Evolutionary conservation across 2,888 invertebrate species (phyloP).

Genomic region (Drosophila kuntzei): DNA sequence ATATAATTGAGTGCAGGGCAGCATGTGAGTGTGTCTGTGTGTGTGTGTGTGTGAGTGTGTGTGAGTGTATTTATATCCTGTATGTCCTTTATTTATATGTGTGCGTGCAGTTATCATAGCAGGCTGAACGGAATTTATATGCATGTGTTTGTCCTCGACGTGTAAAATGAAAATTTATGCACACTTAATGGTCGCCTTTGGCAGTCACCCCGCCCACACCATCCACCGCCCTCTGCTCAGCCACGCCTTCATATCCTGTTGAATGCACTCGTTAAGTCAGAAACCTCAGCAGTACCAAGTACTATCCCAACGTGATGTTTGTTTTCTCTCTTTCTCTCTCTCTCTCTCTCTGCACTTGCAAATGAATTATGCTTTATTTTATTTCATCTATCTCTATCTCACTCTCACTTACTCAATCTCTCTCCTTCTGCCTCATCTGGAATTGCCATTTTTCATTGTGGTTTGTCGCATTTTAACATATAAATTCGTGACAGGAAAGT

Average conservation of each 20-base stretch:
- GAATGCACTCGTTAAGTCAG: conserved; percentile 60
- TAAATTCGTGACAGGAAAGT: conserved; percentile 59
- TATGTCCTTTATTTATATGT: conserved; percentile 1
- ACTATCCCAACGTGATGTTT: conserved; percentile 14
- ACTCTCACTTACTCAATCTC: background rate
- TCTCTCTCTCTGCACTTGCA: conserved; percentile 17
- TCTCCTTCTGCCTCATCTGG: conserved; percentile 9
- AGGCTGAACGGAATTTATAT: conserved; percentile 49
- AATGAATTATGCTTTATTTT: conserved; percentile 65
- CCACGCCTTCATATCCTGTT: conserved; percentile 58
- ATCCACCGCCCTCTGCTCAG: background rate
- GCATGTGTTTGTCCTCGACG: conserved; percentile 53
- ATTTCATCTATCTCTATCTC: conserved; percentile 24
- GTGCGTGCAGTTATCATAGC: conserved; percentile 41
- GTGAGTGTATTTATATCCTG: conserved; percentile 7
- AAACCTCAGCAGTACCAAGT: conserved; percentile 31
- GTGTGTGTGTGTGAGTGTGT: conserved; percentile 1
- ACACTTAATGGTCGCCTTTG: conserved; percentile 63
- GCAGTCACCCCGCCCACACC: conserved; percentile 5
- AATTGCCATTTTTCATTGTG: conserved; percentile 47
- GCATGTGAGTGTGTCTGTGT: conserved; percentile 1
- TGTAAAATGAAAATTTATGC: conserved; percentile 70
- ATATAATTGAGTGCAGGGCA: conserved; percentile 61
- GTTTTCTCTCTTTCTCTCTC: background rate
- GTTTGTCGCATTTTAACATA: conserved; percentile 58